Evolutionary conservation across 1,140 invertebrate species (phyloP), one percentile per base, ranked within the genome.

Genomic region (Ectropis grisescens): DNA sequence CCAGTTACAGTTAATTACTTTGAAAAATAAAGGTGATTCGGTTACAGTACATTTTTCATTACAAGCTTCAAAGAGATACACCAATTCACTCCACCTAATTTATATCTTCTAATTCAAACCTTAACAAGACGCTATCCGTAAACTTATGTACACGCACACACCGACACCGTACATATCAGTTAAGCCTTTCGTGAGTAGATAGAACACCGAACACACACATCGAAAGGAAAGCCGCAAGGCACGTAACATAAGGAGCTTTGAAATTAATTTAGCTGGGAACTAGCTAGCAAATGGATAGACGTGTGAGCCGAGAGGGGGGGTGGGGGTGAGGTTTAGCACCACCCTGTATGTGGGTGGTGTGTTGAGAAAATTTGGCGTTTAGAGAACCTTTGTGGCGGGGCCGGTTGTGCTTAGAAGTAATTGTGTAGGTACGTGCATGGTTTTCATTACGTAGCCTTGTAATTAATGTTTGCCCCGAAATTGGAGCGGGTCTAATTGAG

Each of bases 221-320:
- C 19, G 42, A 55, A n/a, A 42, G 42, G 47, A 75, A 76, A 81
- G 71, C 71, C 74, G 67, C 69, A 76, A 76, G 71, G 76, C 71
- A 79, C 74, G 76, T 81, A 81, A 81, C 76, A 78, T 81, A 81
- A 81, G 76, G 72, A 81, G 76, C 76, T 81, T 81, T 76, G 74
- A 81, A 81, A 81, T 81, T 81, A 81, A 81, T 81, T 81, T 81
- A 81, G 76, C 74, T 75, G 65, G 71, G 76, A 79, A 81, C 76
- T 81, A 81, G 76, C 76, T 74, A 67, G 76, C 70, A 81, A 78
- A 81, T 79, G 76, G 76, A 81, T 79, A 81, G 76, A 81, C 76
- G 76, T 76, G 72, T 76, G 72, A 76, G 71, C 62, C 57, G 46
- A 53, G 55, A 43, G 38, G 41, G 56, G 58, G 47, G 53, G 60